These are phyloP conservation scores for Pollicipes pollicipes DNA, from an alignment of 1,140 invertebrate genomes.

Conservation along the genomic window DNA sequence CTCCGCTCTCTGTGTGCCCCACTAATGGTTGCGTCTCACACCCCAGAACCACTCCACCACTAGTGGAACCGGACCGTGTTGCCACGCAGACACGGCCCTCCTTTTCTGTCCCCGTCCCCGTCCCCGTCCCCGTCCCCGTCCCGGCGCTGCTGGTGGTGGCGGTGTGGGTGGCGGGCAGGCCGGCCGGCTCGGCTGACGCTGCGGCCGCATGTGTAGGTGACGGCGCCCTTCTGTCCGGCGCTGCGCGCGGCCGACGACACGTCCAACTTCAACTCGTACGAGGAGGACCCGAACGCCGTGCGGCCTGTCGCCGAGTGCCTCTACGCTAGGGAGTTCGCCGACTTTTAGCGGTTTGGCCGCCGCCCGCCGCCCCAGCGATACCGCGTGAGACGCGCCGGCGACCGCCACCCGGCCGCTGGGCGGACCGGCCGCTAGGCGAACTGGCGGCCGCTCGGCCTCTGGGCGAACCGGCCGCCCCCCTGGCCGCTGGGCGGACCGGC, in stretches of 20 bases:
- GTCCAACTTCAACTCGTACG: slow-evolving; percentile 38
- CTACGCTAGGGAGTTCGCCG: slow-evolving; percentile 35
- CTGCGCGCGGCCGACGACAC: slow-evolving; percentile 34
- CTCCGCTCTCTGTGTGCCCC: too few relatives aligned
- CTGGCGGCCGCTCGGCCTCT: too few relatives aligned
- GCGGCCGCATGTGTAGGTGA: slow-evolving; percentile 14
- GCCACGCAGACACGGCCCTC: neutral
- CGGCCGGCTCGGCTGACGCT: slow-evolving; percentile 7
- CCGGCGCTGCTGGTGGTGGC: neutral
- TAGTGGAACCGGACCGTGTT: too few relatives aligned
- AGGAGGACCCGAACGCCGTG: slow-evolving; percentile 32
- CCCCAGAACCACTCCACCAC: too few relatives aligned
- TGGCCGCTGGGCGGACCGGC: too few relatives aligned
- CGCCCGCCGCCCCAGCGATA: neutral
- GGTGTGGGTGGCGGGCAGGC: neutral
- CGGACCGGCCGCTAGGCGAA: too few relatives aligned
- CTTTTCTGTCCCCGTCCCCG: neutral
- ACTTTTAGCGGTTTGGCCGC: slow-evolving; percentile 30
- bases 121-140: neutral
- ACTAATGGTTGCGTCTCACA: too few relatives aligned
- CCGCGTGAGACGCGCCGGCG: too few relatives aligned
- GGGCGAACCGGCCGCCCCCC: too few relatives aligned
- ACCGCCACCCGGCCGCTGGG: too few relatives aligned
- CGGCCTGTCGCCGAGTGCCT: slow-evolving; percentile 28
- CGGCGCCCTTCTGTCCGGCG: slow-evolving; percentile 18